Base-by-base conservation (phyloP, 2,113 vertebrate genomes). In the Paraplagusia blochii region DNA sequence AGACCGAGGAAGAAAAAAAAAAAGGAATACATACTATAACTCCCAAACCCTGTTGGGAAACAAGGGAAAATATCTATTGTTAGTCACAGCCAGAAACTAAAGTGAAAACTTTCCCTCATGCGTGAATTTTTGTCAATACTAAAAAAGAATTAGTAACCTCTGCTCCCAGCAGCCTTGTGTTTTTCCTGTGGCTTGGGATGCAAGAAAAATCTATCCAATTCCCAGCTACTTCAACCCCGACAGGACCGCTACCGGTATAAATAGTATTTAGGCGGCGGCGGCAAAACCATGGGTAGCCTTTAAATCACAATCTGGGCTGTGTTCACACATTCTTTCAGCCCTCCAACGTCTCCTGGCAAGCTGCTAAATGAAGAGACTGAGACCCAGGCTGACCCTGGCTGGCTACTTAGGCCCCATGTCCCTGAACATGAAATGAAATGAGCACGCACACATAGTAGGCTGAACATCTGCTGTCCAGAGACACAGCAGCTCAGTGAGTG, bases 251-350 rank as follows among this genome's bases (percentile, higher is more conserved):
- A 18, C 46, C 34, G 63, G 80, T 81, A 80, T 82, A 86, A 86
- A 88, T 83, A 82, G 79, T 67, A 56, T 68, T 34, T 50, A 67
- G 67, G 74, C 53, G 49, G 65, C 58, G 11, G 45, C 62, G 63
- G 77, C 63, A 54, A 76, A 80, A 74, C 69, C 63, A 54, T 19
- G 67, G 75, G 57, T 56, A 75, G 74, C 62, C 66, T 84, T 79
- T 81, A 80, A 82, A 86, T 82, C 79, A 80, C 71, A 71, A 80
- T 76, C 71, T 72, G 69, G 77, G 73, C 67, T 73, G 77, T 57
- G 76, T 80, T 87, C 76, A 83, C 76, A 85, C 82, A 87, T 86
- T 87, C 74, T 86, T 84, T 68, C 53, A 74, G 67, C 74, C 66
- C 54, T 51, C 65, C 71, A 82, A 64, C 68, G 60, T 85, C 80